These are phyloP conservation scores for Cephalotes varians DNA, from an alignment of 2,888 invertebrate genomes.

Conservation along the genomic window DNA sequence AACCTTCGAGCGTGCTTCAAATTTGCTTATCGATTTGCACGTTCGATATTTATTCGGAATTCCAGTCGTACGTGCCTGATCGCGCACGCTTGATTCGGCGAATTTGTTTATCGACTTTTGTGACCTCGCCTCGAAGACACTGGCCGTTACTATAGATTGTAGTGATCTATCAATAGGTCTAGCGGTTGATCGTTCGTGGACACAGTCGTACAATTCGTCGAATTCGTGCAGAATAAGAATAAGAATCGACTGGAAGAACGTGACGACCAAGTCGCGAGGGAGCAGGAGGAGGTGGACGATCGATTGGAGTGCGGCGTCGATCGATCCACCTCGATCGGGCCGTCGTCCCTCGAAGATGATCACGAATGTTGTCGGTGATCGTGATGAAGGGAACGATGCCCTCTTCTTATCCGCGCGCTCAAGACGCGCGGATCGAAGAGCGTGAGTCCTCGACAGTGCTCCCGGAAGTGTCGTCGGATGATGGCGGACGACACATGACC, in stretches of 20 bases:
- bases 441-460: constrained; percentile 49
- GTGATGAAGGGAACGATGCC: constrained; percentile 10
- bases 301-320: constrained; percentile 56
- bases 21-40: constrained; percentile 26
- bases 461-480: constrained; percentile 65
- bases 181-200: background rate
- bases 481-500: constrained; percentile 65
- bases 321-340: constrained; percentile 48
- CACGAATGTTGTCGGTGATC: background rate
- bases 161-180: constrained; percentile 19
- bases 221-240: background rate
- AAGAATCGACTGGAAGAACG: background rate
- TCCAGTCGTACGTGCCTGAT: constrained; percentile 22
- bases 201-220: constrained; percentile 5
- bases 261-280: background rate
- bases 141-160: background rate
- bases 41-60: constrained; percentile 18
- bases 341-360: constrained; percentile 36
- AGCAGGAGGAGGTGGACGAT: constrained; percentile 22
- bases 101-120: constrained; percentile 9
- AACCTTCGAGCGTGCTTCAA: constrained; percentile 18
- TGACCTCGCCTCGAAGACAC: background rate
- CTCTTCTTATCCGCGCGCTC: constrained; percentile 24
- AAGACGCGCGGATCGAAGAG: constrained; percentile 28
- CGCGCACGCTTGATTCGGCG: constrained; percentile 19